These are phyloP conservation scores for Chironomus riparius DNA, from an alignment of 2,888 invertebrate genomes.

Conservation along the genomic window DNA sequence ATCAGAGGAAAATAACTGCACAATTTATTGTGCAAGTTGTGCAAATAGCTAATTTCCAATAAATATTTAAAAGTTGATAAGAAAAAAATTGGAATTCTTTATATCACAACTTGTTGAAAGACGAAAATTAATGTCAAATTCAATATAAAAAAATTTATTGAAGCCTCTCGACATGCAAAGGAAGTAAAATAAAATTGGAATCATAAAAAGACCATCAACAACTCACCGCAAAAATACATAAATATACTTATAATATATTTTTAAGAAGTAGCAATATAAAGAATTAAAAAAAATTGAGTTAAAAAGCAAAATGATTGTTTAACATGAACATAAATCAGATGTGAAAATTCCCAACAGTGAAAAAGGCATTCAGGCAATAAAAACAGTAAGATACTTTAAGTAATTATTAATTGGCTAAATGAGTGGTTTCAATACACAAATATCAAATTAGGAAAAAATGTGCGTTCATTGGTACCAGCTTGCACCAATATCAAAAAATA, in stretches of 20 bases:
- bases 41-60: neutral
- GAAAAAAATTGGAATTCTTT: no score
- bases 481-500: neutral
- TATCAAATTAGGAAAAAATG: neutral
- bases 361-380: neutral
- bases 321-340: conserved; percentile 2
- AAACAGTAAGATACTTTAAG: conserved; percentile 19
- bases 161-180: neutral
- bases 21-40: neutral
- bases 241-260: neutral
- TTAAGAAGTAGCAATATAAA: neutral
- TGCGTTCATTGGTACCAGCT: neutral
- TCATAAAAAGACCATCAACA: neutral
- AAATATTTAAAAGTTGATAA: no score
- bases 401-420: conserved; percentile 24
- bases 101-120: neutral
- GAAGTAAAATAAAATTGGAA: neutral
- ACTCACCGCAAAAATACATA: no score
- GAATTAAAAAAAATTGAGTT: neutral
- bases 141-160: neutral
- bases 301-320: neutral
- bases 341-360: conserved; percentile 10
- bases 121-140: neutral
- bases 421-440: conserved; percentile 5
- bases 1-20: neutral